Evolutionary conservation across 2,888 invertebrate genomes (phyloP), one percentile per base, ranked within the genome.

Genomic region (Epinotia demarniana): DNA sequence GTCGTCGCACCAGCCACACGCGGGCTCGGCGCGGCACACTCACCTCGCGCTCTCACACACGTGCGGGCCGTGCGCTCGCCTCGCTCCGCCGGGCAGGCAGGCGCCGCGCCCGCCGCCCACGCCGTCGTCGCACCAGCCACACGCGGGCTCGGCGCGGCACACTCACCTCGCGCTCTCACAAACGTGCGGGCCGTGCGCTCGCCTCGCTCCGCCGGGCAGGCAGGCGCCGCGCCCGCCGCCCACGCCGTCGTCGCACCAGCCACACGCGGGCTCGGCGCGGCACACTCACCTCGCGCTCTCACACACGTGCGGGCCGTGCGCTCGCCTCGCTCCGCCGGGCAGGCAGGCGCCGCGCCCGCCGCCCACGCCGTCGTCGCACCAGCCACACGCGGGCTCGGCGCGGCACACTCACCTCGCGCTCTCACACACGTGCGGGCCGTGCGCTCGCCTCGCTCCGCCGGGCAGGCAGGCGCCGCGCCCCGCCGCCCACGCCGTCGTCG

Each of bases 101-200:
- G 92, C 93, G 1, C 99, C 99, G 23, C 97, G 92, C 0, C 99
- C 99, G 0, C 98, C 99, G 75, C 97, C 97, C 4, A 97, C 97
- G 43, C 98, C 98, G 90, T 99, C 98, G 89, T 99, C 99, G 89
- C 99, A 99, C 99, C 99, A 99, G 23, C 99, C 99, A 91, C 99
- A 99, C 11, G 97, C 97, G 0, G 99, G 98, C 93, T 98, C 98
- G 77, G 96, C 96, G 81, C 98, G 96, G 87, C 99, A 99, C 79
- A n/a, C n/a, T n/a, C n/a, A n/a, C 92, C 90, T 95, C 80, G 96
- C 95, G 27, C 94, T 90, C 0, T 96, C 95, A 83, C 98, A 98
- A 63, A 95, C 84, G 85, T 94, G 85, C 77, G 95, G 89, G 83
- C 96, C 78, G 95, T 95, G 85, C 97, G 96, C 97, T 78, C 97